Evolutionary conservation across 2,113 vertebrate genomes (phyloP).

Genomic region (Mirounga angustirostris): DNA sequence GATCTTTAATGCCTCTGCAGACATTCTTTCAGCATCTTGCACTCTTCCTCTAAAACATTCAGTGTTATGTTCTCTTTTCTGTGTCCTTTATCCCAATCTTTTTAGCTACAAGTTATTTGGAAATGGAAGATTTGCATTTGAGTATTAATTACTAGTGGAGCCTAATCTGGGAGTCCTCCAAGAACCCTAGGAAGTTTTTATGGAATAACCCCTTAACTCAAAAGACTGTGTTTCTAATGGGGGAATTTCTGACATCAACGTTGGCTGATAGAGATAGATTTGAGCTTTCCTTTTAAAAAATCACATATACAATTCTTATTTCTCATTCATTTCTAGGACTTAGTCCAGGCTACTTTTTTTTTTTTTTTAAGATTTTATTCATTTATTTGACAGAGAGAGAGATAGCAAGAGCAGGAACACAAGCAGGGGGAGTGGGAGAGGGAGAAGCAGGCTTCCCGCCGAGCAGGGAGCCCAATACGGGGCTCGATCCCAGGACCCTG

Average conservation of each 20-base stretch:
- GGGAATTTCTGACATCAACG: conserved; percentile 39
- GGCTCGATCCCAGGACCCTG: too few relatives aligned
- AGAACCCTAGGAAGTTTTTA: conserved; percentile 45
- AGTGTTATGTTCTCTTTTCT: neutral
- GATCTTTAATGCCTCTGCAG: neutral
- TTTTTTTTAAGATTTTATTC: too few relatives aligned
- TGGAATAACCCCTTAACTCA: conserved; percentile 44
- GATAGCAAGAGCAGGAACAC: too few relatives aligned
- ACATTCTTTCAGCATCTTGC: neutral
- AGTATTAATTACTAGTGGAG: conserved; percentile 46
- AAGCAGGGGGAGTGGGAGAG: too few relatives aligned
- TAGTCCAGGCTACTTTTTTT: conserved; percentile 41
- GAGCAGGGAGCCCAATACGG: too few relatives aligned
- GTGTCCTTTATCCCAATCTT: neutral
- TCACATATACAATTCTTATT: neutral
- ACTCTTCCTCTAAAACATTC: neutral
- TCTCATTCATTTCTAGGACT: conserved; percentile 32
- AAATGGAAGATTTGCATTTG: conserved; percentile 58
- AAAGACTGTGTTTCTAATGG: conserved; percentile 36
- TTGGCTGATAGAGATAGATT: neutral
- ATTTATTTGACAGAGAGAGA: too few relatives aligned
- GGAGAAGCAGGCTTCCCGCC: too few relatives aligned
- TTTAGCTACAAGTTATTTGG: conserved; percentile 40
- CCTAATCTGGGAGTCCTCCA: conserved; percentile 49
- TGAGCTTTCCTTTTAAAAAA: conserved; percentile 18